Evolutionary conservation across 2,888 invertebrate genomes (phyloP), one percentile per base, ranked within the genome.

Genomic region (Drosophila nr. medialis): DNA sequence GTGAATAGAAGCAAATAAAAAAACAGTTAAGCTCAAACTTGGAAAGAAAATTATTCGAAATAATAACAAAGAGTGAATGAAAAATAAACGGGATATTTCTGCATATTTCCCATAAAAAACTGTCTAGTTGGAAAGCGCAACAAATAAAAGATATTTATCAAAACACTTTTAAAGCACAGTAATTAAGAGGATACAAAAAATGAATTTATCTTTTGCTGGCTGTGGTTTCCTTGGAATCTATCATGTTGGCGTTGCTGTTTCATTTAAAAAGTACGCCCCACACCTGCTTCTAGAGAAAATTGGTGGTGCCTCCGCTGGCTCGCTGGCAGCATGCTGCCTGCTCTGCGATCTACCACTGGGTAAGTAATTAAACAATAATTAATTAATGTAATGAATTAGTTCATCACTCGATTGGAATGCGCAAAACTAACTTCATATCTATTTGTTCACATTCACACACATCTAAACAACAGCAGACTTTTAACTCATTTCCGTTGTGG

Each of bases 181-280:
- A 21, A 40, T 24, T 13, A 11, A 4, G 8, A 45, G 6, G 3
- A 56, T 8, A 29, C 11, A 11, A 30, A n/a, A 66, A 29, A 96
- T 98, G 97, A 98, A 98, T 95, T 94, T 99, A 91, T 99, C 99
- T 80, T 99, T 99, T 93, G 98, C 99, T 93, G 99, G 99, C 83
- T 99, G 99, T 94, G 99, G 99, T 83, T 99, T 99, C 94, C 95
- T 99, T 88, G 99, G 99, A 89, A 98, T 99, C 91, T 99, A 99
- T 94, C 99, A 99, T 94, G 98, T 99, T 84, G 99, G 99, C 83
- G 99, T 99, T 64, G 98, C 99, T 13, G 98, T 98, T 79, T 99
- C 99, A 93, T 97, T 99, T 92, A 96, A 97, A 92, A 98, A 98
- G 94, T 99, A 98, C 94, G 98, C 98, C 18, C 98, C 98, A 24